These are phyloP conservation scores for Scolopax bukidnonensis DNA, from an alignment of 2,797 vertebrate genomes.

Conservation along the genomic window DNA sequence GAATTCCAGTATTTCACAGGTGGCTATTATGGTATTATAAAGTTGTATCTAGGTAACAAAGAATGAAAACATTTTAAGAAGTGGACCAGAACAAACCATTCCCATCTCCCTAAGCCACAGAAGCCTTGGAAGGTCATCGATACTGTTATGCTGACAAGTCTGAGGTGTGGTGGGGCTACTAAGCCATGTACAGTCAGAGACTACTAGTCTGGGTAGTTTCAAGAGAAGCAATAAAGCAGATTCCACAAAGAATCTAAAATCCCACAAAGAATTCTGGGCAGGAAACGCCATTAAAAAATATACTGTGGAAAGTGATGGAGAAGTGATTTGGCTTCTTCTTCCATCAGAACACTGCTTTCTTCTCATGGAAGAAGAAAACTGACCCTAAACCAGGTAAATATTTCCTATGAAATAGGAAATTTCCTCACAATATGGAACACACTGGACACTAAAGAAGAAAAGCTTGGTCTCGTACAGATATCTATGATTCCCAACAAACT, in stretches of 20 bases:
- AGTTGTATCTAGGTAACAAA: background rate
- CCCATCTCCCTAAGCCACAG: background rate
- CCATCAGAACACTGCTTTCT: background rate
- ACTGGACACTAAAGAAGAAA: background rate
- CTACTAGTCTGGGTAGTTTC: background rate
- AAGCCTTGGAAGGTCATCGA: background rate
- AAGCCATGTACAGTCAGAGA: background rate
- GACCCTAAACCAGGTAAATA: background rate
- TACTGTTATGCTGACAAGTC: background rate
- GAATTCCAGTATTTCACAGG: background rate
- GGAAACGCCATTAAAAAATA: background rate
- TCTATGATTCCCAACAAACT: background rate
- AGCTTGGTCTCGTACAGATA: background rate
- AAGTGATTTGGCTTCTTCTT: background rate
- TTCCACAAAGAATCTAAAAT: background rate
- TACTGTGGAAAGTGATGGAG: background rate
- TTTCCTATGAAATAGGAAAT: background rate
- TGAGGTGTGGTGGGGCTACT: background rate
- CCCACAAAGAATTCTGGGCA: background rate
- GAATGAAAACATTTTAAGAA: background rate
- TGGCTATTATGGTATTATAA: background rate
- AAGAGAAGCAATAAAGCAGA: background rate
- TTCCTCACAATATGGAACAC: background rate
- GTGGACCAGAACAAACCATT: background rate
- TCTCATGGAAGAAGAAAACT: background rate